Percentiles rank a stretch among this genome's conserved stretches.
Evolutionary conservation across 2,113 vertebrate species (phyloP).

Genomic region (Rhabdomys dilectus): DNA sequence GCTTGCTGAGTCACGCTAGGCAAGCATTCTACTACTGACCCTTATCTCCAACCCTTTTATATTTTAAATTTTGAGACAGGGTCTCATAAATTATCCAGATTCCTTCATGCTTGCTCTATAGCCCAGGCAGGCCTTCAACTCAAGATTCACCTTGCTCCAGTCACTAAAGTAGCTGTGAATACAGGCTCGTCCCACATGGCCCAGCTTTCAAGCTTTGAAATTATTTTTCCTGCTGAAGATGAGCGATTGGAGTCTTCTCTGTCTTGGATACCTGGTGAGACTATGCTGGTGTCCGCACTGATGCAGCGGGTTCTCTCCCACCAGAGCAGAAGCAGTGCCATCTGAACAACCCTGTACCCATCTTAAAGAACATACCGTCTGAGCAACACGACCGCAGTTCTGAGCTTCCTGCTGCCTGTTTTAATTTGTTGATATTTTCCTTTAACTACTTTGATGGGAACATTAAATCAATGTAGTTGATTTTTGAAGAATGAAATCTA

Average conservation of each 20-base stretch:
- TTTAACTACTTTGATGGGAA: slow-evolving; percentile 64
- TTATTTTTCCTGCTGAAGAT: accelerated
- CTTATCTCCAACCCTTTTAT: background rate
- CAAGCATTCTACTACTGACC: background rate
- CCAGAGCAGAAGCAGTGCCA: background rate
- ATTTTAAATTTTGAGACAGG: background rate
- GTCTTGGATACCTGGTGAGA: accelerated
- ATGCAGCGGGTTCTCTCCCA: background rate
- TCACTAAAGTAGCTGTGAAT: background rate
- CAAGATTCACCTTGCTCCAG: background rate
- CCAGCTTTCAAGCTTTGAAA: background rate
- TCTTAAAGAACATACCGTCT: background rate
- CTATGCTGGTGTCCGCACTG: background rate
- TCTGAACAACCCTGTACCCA: background rate
- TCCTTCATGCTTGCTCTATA: background rate
- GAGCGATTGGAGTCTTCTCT: background rate
- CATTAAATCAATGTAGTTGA: slow-evolving; percentile 64
- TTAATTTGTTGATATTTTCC: slow-evolving; percentile 67
- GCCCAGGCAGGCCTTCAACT: background rate
- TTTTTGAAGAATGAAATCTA: slow-evolving; percentile 74
- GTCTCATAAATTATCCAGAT: background rate
- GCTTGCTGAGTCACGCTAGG: background rate
- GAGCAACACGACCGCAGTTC: background rate
- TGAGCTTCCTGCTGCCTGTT: background rate
- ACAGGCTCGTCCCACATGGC: background rate